A percentile compares a stretch with the other conserved stretches of the same genome.
Evolutionary conservation across 2,888 invertebrate species (phyloP).

Genomic region (Lysandra coridon): DNA sequence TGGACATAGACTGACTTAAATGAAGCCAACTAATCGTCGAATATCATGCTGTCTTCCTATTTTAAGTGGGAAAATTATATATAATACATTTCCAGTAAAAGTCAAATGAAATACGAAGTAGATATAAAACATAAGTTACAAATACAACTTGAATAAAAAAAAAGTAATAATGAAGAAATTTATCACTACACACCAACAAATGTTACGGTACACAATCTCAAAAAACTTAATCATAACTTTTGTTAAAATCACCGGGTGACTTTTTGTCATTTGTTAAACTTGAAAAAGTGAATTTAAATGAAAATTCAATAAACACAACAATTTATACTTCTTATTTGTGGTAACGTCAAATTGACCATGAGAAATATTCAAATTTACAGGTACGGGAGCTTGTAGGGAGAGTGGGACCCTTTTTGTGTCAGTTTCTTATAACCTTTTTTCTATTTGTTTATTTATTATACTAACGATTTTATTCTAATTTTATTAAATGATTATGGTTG

Average conservation of each 20-base stretch:
- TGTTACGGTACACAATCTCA: slow-evolving; percentile 1
- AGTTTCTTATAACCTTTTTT: slow-evolving; percentile 46
- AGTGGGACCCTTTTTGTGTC: slow-evolving; percentile 44
- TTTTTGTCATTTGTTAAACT: slow-evolving; percentile 25
- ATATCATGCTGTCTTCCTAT: no score
- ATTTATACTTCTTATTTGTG: slow-evolving; percentile 47
- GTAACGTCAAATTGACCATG: slow-evolving; percentile 73
- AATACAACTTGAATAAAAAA: not conserved
- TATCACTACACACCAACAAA: not conserved
- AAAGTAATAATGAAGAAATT: not conserved
- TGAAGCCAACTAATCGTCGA: no score
- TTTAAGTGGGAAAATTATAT: no score
- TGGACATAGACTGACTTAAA: no score
- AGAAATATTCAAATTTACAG: slow-evolving; percentile 56
- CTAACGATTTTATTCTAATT: slow-evolving; percentile 17
- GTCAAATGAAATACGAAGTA: no score
- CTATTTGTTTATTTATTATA: slow-evolving; percentile 13
- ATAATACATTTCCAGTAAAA: no score
- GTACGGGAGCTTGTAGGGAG: not conserved
- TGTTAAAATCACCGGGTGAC: slow-evolving; percentile 9
- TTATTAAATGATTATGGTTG: slow-evolving; percentile 23
- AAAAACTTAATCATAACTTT: not conserved
- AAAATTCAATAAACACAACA: slow-evolving; percentile 56
- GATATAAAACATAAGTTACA: no score
- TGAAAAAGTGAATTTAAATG: slow-evolving; percentile 57